phyloP scores from a whole-genome alignment of 2,888 invertebrate genomes.

The Caenorhabditis uteleia region DNA sequence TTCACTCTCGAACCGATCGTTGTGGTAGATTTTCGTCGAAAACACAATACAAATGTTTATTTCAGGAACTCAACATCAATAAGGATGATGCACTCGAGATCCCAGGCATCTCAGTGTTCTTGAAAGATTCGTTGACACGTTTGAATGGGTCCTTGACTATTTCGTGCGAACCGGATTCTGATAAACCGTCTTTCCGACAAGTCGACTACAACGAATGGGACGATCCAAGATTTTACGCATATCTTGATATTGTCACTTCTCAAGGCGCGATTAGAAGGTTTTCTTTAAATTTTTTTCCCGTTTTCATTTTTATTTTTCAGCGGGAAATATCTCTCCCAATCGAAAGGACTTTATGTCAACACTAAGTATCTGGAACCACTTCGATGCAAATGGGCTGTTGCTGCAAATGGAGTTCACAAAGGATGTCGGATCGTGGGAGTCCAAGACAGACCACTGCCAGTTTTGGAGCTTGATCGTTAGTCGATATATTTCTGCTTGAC shows the following conservation, averaged over 20 bases:
- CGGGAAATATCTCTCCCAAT: constrained; percentile 31
- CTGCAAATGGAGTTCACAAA: constrained; percentile 34
- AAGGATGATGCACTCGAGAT: constrained; percentile 15
- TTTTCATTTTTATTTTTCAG: constrained; percentile 9
- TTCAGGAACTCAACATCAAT: constrained; percentile 2
- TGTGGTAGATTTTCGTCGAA: neutral
- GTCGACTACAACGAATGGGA: constrained; percentile 29
- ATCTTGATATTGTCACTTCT: constrained; percentile 38
- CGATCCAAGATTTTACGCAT: constrained; percentile 29
- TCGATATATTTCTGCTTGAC: neutral
- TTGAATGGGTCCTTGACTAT: constrained; percentile 24
- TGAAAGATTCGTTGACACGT: constrained; percentile 27
- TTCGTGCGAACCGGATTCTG: constrained; percentile 21
- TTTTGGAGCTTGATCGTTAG: constrained; percentile 37
- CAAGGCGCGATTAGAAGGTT: constrained; percentile 32
- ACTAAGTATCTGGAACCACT: constrained; percentile 12
- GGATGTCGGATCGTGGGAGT: constrained; percentile 33
- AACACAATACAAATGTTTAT: neutral
- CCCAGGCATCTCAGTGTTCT: constrained; percentile 12
- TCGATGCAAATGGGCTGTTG: constrained; percentile 23
- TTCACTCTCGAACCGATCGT: constrained; percentile 30
- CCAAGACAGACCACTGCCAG: constrained; percentile 12
- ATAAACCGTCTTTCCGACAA: constrained; percentile 29
- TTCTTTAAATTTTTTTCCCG: neutral
- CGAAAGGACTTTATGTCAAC: constrained; percentile 33